These are phyloP conservation scores for Apus apus DNA, from an alignment of 2,113 vertebrate genomes.

Conservation along the genomic window DNA sequence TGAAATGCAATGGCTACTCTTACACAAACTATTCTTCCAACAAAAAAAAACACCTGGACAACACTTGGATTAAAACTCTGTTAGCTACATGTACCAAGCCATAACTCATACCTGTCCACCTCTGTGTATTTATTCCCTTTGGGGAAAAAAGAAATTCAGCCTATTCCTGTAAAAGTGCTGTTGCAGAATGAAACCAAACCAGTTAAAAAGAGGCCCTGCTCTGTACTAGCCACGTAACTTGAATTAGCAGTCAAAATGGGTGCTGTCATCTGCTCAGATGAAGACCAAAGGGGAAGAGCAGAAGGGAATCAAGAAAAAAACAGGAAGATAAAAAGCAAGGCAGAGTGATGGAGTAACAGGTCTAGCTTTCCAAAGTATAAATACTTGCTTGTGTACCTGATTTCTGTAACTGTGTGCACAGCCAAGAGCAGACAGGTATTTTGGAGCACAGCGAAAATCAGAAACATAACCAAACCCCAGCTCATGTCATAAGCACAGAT, in stretches of 20 bases:
- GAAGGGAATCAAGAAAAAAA: too few relatives aligned
- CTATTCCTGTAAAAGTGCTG: neutral
- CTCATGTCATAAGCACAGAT: neutral
- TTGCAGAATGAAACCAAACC: neutral
- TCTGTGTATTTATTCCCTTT: neutral
- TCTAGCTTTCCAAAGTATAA: neutral
- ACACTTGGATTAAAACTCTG: neutral
- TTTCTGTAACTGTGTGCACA: neutral
- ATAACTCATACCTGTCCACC: neutral
- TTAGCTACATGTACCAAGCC: neutral
- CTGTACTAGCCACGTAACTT: fast-evolving
- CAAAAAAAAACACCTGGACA: neutral
- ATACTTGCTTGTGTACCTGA: neutral
- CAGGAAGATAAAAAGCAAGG: neutral
- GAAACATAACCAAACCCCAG: neutral
- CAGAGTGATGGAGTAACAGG: neutral
- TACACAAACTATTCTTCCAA: fast-evolving
- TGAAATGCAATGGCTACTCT: neutral
- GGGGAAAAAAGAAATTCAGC: neutral
- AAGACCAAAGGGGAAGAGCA: neutral
- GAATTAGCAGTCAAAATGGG: fast-evolving
- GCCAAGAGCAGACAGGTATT: neutral
- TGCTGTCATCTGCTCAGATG: fast-evolving
- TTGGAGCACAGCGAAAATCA: neutral
- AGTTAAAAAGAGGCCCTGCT: neutral